Evolutionary conservation across 2,113 vertebrate genomes (phyloP).

Genomic region (Phrynosoma platyrhinos): DNA sequence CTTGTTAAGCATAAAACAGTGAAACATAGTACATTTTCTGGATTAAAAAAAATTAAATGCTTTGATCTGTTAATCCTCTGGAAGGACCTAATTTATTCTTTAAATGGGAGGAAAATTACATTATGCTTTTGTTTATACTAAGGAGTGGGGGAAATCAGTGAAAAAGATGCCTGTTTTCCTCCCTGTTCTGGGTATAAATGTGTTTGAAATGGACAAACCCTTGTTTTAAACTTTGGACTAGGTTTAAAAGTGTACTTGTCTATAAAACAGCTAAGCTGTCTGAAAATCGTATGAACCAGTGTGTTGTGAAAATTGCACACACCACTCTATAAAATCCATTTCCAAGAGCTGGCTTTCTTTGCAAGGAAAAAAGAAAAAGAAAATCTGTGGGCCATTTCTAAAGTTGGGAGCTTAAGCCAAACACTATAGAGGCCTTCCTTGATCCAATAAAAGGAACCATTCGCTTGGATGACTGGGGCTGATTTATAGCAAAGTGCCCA

Average conservation of each 20-base stretch:
- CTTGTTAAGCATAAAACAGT: neutral
- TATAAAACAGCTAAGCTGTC: conserved; percentile 13
- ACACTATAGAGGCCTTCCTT: conserved; percentile 56
- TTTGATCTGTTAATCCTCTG: neutral
- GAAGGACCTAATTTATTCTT: neutral
- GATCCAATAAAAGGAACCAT: conserved; percentile 80
- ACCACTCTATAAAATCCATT: conserved; percentile 18
- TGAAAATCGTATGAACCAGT: neutral
- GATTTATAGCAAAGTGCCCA: conserved; percentile 75
- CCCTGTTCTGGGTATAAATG: neutral
- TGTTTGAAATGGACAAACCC: conserved; percentile 6
- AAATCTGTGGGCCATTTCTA: conserved; percentile 46
- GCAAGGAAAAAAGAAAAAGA: conserved; percentile 37
- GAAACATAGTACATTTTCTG: conserved; percentile 5
- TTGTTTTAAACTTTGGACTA: fast-evolving
- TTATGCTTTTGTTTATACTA: neutral
- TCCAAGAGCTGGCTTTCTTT: conserved; percentile 49
- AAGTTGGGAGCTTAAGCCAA: conserved; percentile 66
- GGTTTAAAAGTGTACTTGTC: neutral
- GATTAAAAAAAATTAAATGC: neutral
- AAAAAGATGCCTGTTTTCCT: neutral
- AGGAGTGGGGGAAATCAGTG: neutral
- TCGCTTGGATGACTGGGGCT: conserved; percentile 79
- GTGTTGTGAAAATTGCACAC: conserved; percentile 50
- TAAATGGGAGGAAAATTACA: conserved; percentile 1